These are phyloP conservation scores for Chymomyza costata DNA, from an alignment of 1,140 invertebrate genomes.

Conservation along the genomic window DNA sequence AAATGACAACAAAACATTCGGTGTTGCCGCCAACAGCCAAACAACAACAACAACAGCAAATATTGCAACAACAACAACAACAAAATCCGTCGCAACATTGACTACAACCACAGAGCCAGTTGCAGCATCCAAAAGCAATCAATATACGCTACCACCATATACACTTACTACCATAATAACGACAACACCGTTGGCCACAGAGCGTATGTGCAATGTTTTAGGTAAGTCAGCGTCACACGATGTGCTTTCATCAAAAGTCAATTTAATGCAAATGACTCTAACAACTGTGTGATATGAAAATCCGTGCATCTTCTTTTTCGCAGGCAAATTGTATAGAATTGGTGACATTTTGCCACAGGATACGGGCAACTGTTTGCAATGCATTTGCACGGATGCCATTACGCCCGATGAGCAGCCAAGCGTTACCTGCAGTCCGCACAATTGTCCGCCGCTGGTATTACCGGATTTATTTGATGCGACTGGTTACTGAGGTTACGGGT, in stretches of 20 bases:
- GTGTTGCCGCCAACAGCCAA: conserved; percentile 25
- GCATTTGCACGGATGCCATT: conserved; percentile 77
- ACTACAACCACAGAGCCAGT: conserved; percentile 24
- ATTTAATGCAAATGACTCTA: not conserved
- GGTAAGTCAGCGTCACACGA: conserved; percentile 53
- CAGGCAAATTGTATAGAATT: conserved; percentile 80
- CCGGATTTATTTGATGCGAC: conserved; percentile 74
- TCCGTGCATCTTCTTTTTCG: conserved; percentile 25
- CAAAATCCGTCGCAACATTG: conserved; percentile 9
- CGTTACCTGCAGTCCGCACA: conserved; percentile 81
- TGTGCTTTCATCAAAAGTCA: not conserved
- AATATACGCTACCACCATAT: conserved; percentile 43
- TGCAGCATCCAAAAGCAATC: conserved; percentile 26
- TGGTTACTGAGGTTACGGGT: conserved; percentile 73
- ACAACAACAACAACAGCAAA: conserved; percentile 30
- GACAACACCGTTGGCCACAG: conserved; percentile 54
- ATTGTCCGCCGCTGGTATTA: conserved; percentile 76
- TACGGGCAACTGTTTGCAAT: conserved; percentile 83
- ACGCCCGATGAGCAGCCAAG: conserved; percentile 78
- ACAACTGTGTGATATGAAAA: not conserved
- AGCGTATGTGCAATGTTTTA: conserved; percentile 70
- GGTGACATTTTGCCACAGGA: conserved; percentile 81
- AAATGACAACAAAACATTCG: conserved; percentile 64
- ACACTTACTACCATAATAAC: conserved; percentile 61
- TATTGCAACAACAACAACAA: conserved; percentile 22